Percentiles rank a stretch among this genome's conserved stretches.
Evolutionary conservation across 2,797 vertebrate genomes (phyloP).

Genomic region (Notamacropus eugenii): DNA sequence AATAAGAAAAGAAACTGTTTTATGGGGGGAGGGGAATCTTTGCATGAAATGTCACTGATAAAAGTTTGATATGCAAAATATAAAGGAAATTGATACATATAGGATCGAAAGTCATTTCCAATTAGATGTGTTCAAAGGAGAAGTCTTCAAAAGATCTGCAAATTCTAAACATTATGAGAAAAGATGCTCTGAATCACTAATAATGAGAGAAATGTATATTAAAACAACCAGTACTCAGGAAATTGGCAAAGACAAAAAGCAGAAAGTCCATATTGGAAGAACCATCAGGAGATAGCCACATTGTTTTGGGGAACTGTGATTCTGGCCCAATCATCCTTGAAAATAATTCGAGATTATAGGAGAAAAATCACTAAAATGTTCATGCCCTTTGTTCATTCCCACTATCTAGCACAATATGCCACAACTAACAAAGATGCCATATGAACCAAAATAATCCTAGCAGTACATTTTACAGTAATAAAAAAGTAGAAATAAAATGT

Average conservation of each 20-base stretch:
- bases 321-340: neutral
- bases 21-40: neutral
- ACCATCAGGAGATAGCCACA: too few relatives aligned
- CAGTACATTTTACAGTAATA: neutral
- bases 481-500: neutral
- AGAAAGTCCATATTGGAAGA: neutral
- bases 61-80: neutral
- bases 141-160: neutral
- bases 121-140: neutral
- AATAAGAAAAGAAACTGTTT: neutral
- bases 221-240: neutral
- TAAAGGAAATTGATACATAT: neutral
- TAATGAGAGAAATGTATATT: neutral
- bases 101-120: neutral
- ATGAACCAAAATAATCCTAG: neutral
- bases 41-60: neutral
- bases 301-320: neutral
- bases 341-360: neutral
- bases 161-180: neutral
- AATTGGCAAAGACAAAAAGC: neutral
- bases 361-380: neutral
- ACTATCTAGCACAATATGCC: neutral
- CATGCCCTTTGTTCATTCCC: neutral
- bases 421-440: neutral
- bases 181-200: neutral